These are phyloP conservation scores for Ostrea denselamellosa DNA, from an alignment of 1,140 invertebrate genomes.

Conservation along the genomic window DNA sequence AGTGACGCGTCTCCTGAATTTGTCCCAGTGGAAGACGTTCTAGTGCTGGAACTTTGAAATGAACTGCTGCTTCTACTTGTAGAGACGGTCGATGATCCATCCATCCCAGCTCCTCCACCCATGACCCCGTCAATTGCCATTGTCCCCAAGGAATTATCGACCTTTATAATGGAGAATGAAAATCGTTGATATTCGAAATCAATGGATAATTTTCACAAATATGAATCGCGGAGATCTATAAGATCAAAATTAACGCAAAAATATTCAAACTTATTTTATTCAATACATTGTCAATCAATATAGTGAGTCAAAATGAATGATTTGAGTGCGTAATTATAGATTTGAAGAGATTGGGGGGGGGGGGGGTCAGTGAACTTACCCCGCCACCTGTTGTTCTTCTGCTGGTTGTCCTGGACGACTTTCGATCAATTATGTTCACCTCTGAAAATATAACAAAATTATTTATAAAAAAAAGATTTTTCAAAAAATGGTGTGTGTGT, in stretches of 20 bases:
- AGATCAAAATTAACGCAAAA: no score
- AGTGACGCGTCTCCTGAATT: neutral
- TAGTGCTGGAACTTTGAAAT: neutral
- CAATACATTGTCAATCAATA: no score
- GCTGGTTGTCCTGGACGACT: neutral
- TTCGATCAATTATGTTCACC: constrained; percentile 5
- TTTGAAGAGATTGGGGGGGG: no score
- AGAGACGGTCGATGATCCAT: neutral
- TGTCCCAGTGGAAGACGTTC: neutral
- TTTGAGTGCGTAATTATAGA: no score
- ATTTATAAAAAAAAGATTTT: neutral
- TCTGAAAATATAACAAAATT: neutral
- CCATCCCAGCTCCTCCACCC: neutral
- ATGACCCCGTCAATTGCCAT: neutral
- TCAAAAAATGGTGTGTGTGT: neutral
- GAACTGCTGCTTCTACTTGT: neutral
- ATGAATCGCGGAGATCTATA: no score
- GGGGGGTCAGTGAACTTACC: neutral
- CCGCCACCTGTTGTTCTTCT: neutral
- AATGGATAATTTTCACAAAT: no score
- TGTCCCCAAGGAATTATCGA: neutral
- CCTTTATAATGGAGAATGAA: neutral
- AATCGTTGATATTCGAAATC: neutral
- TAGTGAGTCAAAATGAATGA: no score
- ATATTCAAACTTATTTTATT: no score